Evolutionary conservation across 2,113 vertebrate species (phyloP).

Genomic region (Vimba vimba): DNA sequence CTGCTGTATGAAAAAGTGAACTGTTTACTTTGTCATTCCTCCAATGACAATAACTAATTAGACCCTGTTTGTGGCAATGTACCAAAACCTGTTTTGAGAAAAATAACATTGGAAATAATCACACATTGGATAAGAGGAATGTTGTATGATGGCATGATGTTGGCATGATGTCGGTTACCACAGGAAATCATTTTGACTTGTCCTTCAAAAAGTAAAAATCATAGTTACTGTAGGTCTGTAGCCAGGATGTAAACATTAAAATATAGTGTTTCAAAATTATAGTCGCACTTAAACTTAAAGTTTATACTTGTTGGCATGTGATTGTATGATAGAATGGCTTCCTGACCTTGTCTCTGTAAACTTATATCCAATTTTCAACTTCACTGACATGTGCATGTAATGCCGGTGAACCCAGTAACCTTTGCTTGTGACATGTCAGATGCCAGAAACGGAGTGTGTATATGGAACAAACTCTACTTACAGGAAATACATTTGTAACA

Average conservation of each 20-base stretch:
- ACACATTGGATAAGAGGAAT: not conserved
- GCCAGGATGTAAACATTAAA: not conserved
- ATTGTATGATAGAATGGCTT: not conserved
- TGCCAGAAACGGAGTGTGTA: not conserved
- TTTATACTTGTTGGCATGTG: not conserved
- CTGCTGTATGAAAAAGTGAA: conserved; percentile 2
- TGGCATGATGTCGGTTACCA: not conserved
- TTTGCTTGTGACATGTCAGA: not conserved
- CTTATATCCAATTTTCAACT: not conserved
- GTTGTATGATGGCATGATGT: too few species aligned
- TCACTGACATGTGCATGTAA: not conserved
- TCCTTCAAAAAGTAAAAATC: not conserved
- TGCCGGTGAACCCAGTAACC: not conserved
- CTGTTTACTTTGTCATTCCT: not conserved
- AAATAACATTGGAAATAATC: not conserved
- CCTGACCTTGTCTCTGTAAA: not conserved
- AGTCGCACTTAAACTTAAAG: not conserved
- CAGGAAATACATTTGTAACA: not conserved
- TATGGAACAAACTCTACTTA: not conserved
- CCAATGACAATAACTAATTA: not conserved
- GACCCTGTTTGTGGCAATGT: not conserved
- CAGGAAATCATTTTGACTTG: not conserved
- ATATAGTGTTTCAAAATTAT: not conserved
- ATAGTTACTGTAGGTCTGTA: too few species aligned
- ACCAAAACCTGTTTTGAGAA: not conserved